Percentiles rank a stretch among this genome's conserved stretches.
Evolutionary conservation across 2,888 invertebrate species (phyloP).

Genomic region (Agrotis exclamationis): DNA sequence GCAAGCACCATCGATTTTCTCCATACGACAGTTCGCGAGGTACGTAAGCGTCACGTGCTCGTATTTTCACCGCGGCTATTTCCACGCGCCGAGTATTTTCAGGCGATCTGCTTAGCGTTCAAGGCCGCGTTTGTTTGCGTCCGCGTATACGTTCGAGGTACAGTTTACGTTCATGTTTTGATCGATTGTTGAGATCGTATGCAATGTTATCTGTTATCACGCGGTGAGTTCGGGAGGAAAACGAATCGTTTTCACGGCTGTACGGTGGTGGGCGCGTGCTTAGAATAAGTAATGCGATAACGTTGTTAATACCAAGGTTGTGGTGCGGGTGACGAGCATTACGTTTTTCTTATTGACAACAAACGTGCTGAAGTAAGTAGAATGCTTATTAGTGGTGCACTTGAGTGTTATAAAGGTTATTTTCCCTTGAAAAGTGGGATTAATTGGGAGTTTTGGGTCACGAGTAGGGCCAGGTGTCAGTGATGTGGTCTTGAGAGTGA

Average conservation of each 20-base stretch:
- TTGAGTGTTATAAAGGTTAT: conserved; percentile 35
- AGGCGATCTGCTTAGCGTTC: conserved; percentile 88
- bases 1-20: conserved; percentile 90
- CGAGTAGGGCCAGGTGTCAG: conserved; percentile 68
- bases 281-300: conserved; percentile 82
- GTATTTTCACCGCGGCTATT: conserved; percentile 89
- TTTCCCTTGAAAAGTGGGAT: conserved; percentile 29
- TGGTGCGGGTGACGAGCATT: conserved; percentile 64
- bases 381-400: conserved; percentile 54
- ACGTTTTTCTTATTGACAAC: conserved; percentile 60
- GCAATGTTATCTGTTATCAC: conserved; percentile 75
- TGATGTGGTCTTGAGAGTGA: conserved; percentile 73
- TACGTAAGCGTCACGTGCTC: conserved; percentile 89
- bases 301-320: conserved; percentile 69
- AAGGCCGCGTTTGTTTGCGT: conserved; percentile 89
- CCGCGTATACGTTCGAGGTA: conserved; percentile 77
- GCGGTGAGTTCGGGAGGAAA: conserved; percentile 74
- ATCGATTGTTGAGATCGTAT: conserved; percentile 75
- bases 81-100: conserved; percentile 88
- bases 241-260: conserved; percentile 84
- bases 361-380: conserved; percentile 54
- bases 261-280: conserved; percentile 76
- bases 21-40: conserved; percentile 87
- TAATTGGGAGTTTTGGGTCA: conserved; percentile 22
- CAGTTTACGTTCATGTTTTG: conserved; percentile 78